These are phyloP conservation scores for Rhynchonycteris naso DNA, from an alignment of 2,797 vertebrate genomes.

Conservation along the genomic window DNA sequence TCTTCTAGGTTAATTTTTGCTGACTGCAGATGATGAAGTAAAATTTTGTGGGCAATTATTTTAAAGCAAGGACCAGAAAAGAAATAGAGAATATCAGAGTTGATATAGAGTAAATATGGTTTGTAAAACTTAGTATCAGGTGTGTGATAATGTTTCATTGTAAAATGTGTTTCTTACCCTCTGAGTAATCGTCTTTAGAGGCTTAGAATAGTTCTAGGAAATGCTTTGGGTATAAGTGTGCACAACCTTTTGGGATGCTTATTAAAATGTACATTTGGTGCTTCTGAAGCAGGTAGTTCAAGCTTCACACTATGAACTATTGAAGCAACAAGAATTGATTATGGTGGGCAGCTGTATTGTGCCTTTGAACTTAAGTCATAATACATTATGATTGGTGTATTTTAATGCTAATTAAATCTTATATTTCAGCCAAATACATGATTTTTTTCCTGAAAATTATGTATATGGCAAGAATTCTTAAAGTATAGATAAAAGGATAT, in stretches of 20 bases:
- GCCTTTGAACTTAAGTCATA: background rate
- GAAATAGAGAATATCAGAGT: background rate
- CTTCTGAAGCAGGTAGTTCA: background rate
- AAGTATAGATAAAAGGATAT: background rate
- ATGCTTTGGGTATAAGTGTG: background rate
- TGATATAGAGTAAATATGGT: background rate
- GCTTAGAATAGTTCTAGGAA: background rate
- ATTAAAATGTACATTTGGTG: background rate
- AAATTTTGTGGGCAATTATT: background rate
- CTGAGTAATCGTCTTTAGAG: background rate
- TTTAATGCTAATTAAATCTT: background rate
- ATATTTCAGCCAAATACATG: background rate
- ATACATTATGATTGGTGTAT: background rate
- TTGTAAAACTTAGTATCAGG: background rate
- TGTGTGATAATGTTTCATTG: background rate
- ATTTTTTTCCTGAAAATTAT: background rate
- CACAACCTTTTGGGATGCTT: background rate
- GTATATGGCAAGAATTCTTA: background rate
- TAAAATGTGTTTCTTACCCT: background rate
- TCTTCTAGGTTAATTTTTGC: background rate
- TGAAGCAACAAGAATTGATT: background rate
- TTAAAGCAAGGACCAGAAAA: slow-evolving; percentile 32
- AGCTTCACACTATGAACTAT: background rate
- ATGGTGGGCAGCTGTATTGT: background rate
- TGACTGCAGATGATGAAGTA: background rate